Evolutionary conservation across 2,888 invertebrate genomes (phyloP).

Genomic region (Patella ulyssiponensis): DNA sequence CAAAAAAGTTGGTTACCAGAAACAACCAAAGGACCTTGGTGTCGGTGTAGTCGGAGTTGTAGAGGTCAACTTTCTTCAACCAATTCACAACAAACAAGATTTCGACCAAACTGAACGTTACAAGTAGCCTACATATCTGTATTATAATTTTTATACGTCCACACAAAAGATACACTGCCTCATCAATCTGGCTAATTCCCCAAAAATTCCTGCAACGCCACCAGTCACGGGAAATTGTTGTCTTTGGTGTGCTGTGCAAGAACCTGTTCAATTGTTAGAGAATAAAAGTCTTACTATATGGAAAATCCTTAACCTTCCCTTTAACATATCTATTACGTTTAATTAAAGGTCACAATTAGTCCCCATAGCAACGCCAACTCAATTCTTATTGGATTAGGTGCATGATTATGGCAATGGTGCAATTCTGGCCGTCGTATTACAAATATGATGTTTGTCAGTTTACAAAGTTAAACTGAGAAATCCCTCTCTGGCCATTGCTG

Average conservation of each 20-base stretch:
- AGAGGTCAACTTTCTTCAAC: conserved; percentile 60
- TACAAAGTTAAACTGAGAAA: too few relatives aligned
- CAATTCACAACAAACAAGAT: conserved; percentile 67
- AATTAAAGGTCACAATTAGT: too few relatives aligned
- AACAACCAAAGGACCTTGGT: conserved; percentile 52
- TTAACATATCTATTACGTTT: too few relatives aligned
- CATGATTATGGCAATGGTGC: too few relatives aligned
- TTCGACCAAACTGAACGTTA: conserved; percentile 59
- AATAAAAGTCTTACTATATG: not conserved
- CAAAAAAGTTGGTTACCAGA: conserved; percentile 48
- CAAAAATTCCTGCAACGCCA: conserved; percentile 59
- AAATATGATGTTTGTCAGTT: not conserved
- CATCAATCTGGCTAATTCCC: conserved; percentile 62
- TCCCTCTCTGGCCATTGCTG: too few relatives aligned
- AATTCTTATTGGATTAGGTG: too few relatives aligned
- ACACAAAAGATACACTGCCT: too few relatives aligned
- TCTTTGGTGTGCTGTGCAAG: too few relatives aligned
- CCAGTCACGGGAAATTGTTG: conserved; percentile 33
- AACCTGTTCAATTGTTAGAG: not conserved
- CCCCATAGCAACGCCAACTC: too few relatives aligned
- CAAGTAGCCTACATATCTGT: conserved; percentile 21
- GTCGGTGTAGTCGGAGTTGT: conserved; percentile 66
- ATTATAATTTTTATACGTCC: too few relatives aligned
- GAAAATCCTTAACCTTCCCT: not conserved
- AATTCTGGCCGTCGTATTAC: too few relatives aligned